These are phyloP conservation scores for Eilema griseolum DNA, from an alignment of 2,888 invertebrate species.

Conservation along the genomic window DNA sequence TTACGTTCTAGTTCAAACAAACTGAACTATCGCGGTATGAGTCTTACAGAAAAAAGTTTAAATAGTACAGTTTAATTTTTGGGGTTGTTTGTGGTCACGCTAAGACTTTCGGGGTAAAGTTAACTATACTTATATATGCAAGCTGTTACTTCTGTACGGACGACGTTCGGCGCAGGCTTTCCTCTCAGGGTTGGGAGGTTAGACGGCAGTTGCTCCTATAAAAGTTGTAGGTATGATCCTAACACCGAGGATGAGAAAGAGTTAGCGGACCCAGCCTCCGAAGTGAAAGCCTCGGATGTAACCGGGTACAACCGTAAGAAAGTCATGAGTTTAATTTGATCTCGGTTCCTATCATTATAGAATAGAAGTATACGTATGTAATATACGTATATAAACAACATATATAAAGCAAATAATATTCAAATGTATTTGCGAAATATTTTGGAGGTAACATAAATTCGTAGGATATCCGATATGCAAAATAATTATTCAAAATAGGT, in stretches of 20 bases:
- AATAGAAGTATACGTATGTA: background rate
- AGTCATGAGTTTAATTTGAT: background rate
- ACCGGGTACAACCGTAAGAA: background rate
- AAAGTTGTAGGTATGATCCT: background rate
- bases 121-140: background rate
- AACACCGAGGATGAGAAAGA: background rate
- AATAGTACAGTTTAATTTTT: background rate
- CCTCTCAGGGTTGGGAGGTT: background rate
- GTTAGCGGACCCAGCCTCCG: background rate
- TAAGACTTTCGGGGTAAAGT: background rate
- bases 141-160: background rate
- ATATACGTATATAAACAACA: background rate
- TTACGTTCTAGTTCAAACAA: background rate
- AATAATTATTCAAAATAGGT: background rate
- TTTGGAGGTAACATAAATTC: slow-evolving; percentile 6
- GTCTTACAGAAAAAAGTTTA: too few species aligned
- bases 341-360: background rate
- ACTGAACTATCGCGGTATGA: background rate
- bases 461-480: background rate
- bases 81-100: background rate
- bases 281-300: background rate
- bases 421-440: background rate
- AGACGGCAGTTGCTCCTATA: background rate
- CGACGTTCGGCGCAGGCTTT: background rate
- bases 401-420: background rate